Base-by-base conservation (phyloP, 2,797 vertebrate species). In the Hoplostethus atlanticus region DNA sequence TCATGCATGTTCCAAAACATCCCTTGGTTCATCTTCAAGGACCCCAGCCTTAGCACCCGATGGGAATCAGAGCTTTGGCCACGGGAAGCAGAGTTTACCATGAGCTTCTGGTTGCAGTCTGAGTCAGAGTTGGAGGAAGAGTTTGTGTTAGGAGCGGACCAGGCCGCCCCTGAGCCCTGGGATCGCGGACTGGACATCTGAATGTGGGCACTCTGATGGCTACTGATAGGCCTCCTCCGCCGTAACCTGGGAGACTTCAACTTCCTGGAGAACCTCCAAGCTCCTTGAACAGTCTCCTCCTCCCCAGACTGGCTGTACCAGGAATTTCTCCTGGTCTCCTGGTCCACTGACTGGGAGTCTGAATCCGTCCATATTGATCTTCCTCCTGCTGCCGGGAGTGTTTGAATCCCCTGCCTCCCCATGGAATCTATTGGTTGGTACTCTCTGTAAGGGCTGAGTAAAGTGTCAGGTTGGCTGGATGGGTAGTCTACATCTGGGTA, bases 401-500 rank as follows among this genome's bases (percentile, higher is more conserved):
- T 51, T 44, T 42, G 48, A 57, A 68, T 25, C 60, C 73, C 68
- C 34, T 54, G 56, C 16, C n/a, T 17, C 15, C 50, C 40, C 9
- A 36, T 51, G 34, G 52, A 68, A 54, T 15, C 28, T 28, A 77
- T 53, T 7, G 53, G 31, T 48, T 78, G 75, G 28, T 69, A 9
- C 42, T 58, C 47, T 64, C n/a, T 52, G 21, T 55, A 56, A n/a
- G 68, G 52, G 58, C 59, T 38, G 12, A 65, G 54, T 50, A 16
- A 47, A 59, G 61, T 68, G 53, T 13, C 77, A 0, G 83, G 58
- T 54, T 84, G 65, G 7, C 80, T 57, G 12, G 17, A 76, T 31
- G 84, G 86, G 50, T 93, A 90, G 66, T 90, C 87, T 40, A 93
- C 81, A 62, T 90, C 92, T 62, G 89, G 88, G 67, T 92, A 86